Evolutionary conservation across 1,140 invertebrate genomes (phyloP), one percentile per base, ranked within the genome.

Genomic region (Akabosia matsudoensis): DNA sequence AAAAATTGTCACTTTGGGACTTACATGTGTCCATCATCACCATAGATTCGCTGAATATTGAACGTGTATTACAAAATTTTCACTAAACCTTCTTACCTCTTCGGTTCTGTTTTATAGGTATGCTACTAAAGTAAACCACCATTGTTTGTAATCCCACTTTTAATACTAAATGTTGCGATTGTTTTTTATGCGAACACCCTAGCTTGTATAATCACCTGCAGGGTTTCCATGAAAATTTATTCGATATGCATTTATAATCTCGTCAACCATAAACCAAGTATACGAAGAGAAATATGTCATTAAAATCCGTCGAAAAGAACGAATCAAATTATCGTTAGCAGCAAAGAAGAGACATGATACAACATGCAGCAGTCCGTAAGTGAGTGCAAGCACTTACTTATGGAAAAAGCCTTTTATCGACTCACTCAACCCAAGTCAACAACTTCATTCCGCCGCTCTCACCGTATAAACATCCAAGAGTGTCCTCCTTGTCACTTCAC

Each of bases 371-470:
- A 75, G 33, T 18, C 52, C 67, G 67, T 67, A 67, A 67, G 61
- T 67, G 31, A 67, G 28, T 52, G 70, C 26, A 26, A 54, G 67
- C 70, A 73, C 75, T 76, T 71, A 30, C 52, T 78, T 28, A 72
- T 73, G 51, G 51, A 64, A 64, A 75, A 37, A 31, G 70, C 73
- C 26, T 61, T 51, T 73, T 45, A 75, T 75, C 67, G 74, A 45
- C 77, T 75, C 74, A 28, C 77, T 71, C 70, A 37, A 75, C 64
- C 51, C 64, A 74, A 78, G 76, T 78, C 67, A 75, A 78, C 74
- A 78, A 78, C 74, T 75, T 64, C 61, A 78, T 72, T 73, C 67
- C 74, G 37, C 67, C 74, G 37, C 61, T 67, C 61, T 67, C 61
- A 67, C 61, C 61, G 30, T 31, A 34, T 54, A 78, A 70, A 75